Percentiles rank a stretch among this genome's conserved stretches.
Evolutionary conservation across 1,140 invertebrate species (phyloP).

Genomic region (Sminthurides bifidus): DNA sequence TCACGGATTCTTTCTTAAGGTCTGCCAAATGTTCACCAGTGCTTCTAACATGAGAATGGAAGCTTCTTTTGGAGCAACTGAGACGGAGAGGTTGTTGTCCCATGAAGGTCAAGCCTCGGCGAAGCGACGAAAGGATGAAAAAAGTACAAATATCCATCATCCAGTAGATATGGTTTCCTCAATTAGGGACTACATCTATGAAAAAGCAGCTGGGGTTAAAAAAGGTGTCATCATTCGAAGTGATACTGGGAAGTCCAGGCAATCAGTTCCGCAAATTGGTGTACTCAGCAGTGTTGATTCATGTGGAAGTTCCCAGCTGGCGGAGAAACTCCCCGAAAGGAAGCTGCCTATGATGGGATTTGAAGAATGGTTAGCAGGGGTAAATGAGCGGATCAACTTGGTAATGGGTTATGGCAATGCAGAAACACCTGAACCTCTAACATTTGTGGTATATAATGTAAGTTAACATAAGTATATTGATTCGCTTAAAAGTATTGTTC

Average conservation of each 20-base stretch:
- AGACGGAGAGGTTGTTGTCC: background rate
- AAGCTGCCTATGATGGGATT: constrained; percentile 37
- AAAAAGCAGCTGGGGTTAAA: too few species aligned
- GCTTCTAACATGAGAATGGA: constrained; percentile 12
- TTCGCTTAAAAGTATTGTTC: background rate
- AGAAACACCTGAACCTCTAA: constrained; percentile 56
- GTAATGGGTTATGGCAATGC: constrained; percentile 64
- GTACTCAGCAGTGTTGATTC: too few species aligned
- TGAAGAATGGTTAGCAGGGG: constrained; percentile 55
- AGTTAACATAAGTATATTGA: background rate
- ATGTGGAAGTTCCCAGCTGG: background rate
- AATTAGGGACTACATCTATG: too few species aligned
- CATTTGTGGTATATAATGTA: constrained; percentile 57
- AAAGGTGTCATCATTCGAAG: too few species aligned
- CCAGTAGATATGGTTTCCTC: too few species aligned
- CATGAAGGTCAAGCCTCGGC: background rate
- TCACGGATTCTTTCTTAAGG: constrained; percentile 1
- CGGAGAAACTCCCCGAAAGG: background rate
- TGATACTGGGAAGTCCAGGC: too few species aligned
- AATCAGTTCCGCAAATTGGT: too few species aligned
- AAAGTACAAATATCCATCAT: too few species aligned
- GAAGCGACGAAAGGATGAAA: constrained; percentile 9
- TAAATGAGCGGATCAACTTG: constrained; percentile 65
- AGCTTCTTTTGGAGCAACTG: background rate
- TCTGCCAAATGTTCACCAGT: constrained; percentile 23